A percentile compares a stretch with the other conserved stretches of the same genome.
Evolutionary conservation across 1,140 invertebrate species (phyloP).

Genomic region (Radopholus similis): DNA sequence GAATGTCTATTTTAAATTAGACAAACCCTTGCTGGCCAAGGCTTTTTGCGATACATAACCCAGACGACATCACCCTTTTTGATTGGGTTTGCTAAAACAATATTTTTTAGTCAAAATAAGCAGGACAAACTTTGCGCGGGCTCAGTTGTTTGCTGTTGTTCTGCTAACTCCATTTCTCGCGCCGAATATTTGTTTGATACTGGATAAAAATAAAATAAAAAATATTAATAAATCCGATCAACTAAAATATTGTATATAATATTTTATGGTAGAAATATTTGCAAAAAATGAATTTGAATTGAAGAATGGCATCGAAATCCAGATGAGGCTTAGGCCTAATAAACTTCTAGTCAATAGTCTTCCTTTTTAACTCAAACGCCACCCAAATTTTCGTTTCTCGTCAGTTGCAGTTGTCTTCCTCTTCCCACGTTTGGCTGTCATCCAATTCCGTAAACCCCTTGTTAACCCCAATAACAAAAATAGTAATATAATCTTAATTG

Average conservation of each 20-base stretch:
- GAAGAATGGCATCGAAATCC: background rate
- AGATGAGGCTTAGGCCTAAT: background rate
- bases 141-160: background rate
- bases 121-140: background rate
- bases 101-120: constrained; percentile 13
- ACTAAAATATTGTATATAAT: background rate
- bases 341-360: no score
- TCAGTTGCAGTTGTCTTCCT: no score
- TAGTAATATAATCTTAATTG: no score
- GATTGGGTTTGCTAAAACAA: constrained; percentile 20
- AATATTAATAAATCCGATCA: background rate
- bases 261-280: background rate
- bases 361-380: background rate
- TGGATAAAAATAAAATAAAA: background rate
- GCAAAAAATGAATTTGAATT: background rate
- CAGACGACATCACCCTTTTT: constrained; percentile 33
- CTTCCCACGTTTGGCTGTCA: no score
- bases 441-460: no score
- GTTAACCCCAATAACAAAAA: no score
- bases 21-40: constrained; percentile 27
- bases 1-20: background rate
- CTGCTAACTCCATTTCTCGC: background rate
- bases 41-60: constrained; percentile 24
- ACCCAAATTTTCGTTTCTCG: background rate
- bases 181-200: background rate